Evolutionary conservation across 2,113 vertebrate genomes (phyloP).

Genomic region (Tragelaphus strepsiceros): DNA sequence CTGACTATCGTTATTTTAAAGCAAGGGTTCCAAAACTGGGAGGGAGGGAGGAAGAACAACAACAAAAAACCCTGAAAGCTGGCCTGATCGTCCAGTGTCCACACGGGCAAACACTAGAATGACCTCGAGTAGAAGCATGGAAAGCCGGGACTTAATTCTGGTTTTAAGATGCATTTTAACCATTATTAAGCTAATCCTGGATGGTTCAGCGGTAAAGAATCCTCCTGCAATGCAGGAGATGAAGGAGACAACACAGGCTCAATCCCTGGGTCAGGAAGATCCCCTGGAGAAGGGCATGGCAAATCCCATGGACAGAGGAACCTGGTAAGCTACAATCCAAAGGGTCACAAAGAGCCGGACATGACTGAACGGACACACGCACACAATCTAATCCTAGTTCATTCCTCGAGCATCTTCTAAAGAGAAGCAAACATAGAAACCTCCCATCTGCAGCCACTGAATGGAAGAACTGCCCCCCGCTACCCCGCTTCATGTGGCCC

Average conservation of each 20-base stretch:
- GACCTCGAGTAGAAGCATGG: background rate
- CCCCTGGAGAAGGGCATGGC: background rate
- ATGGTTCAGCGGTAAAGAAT: background rate
- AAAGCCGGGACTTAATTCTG: background rate
- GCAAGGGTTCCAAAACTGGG: background rate
- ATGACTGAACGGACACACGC: background rate
- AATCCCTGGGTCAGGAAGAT: background rate
- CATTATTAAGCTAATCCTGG: slow-evolving; percentile 46
- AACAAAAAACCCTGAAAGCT: background rate
- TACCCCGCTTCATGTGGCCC: rapidly evolving
- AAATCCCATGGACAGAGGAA: background rate
- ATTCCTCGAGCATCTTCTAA: slow-evolving; percentile 65
- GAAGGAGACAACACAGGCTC: background rate
- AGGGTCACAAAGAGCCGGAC: background rate
- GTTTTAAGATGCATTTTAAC: slow-evolving; percentile 62
- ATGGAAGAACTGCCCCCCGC: background rate
- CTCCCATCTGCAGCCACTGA: slow-evolving; percentile 35
- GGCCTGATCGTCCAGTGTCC: background rate
- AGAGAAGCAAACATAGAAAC: slow-evolving; percentile 62
- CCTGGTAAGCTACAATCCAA: background rate
- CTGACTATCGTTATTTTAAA: background rate
- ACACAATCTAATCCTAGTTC: slow-evolving; percentile 47
- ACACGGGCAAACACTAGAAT: background rate
- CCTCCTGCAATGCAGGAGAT: background rate
- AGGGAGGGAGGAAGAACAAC: background rate